These are phyloP conservation scores for Ancistrus triradiatus DNA, from an alignment of 2,113 vertebrate genomes.

Conservation along the genomic window DNA sequence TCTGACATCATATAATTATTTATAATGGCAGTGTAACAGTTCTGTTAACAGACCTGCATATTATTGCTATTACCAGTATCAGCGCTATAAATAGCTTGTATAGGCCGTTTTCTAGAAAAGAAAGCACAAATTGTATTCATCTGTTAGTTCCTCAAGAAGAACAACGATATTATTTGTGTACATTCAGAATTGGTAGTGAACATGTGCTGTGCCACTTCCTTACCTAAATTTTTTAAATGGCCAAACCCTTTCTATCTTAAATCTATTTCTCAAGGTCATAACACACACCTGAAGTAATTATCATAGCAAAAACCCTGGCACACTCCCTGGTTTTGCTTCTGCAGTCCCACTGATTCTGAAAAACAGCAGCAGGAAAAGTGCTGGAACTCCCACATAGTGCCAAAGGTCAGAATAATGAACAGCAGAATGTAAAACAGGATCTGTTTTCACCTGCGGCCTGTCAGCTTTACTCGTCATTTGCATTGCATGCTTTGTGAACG, in stretches of 20 bases:
- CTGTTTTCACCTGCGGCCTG: constrained; percentile 19
- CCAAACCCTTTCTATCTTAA: too few relatives aligned
- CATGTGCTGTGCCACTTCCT: too few relatives aligned
- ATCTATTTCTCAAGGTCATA: constrained; percentile 26
- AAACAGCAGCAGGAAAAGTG: constrained; percentile 33
- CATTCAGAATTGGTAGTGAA: too few relatives aligned
- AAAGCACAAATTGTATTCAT: background rate
- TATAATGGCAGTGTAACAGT: too few relatives aligned
- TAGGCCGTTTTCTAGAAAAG: too few relatives aligned
- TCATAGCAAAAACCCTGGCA: constrained; percentile 17
- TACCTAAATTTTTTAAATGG: too few relatives aligned
- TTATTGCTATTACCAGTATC: too few relatives aligned
- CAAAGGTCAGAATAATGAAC: constrained; percentile 39
- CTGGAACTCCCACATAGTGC: constrained; percentile 33
- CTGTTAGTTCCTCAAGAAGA: too few relatives aligned
- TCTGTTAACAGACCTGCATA: too few relatives aligned
- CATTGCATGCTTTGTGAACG: background rate
- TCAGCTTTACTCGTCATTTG: constrained; percentile 1
- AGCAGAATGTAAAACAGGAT: constrained; percentile 39
- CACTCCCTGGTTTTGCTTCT: constrained; percentile 25
- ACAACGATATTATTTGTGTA: too few relatives aligned
- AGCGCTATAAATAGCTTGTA: too few relatives aligned
- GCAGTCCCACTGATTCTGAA: constrained; percentile 34
- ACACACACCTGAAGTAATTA: constrained; percentile 14
- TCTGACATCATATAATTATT: too few relatives aligned